phyloP scores from a whole-genome alignment of 2,113 vertebrate genomes.

The Lepus europaeus region DNA sequence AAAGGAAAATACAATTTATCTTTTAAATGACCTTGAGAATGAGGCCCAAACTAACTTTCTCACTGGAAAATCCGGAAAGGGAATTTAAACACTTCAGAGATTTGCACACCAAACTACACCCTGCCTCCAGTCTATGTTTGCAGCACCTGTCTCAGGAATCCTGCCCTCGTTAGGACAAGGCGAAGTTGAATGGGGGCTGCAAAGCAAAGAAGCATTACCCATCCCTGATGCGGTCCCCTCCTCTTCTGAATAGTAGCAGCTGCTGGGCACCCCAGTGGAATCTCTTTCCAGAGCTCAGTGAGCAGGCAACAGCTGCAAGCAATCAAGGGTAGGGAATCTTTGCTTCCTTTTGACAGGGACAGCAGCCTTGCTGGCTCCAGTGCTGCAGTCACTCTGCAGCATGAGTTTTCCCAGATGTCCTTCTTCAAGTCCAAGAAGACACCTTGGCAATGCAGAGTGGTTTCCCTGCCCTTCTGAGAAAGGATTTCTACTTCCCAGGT shows the following conservation, averaged over 20 bases:
- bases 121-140: background rate
- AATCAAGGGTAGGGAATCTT: background rate
- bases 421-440: conserved; percentile 13
- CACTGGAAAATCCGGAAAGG: conserved; percentile 29
- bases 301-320: background rate
- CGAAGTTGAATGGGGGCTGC: background rate
- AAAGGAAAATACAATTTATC: conserved; percentile 34
- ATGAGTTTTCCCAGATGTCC: background rate
- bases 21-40: conserved; percentile 49
- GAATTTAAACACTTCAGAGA: background rate
- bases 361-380: background rate
- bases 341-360: background rate
- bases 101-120: background rate
- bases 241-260: background rate
- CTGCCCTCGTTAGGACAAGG: background rate
- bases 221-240: background rate
- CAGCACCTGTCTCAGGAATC: background rate
- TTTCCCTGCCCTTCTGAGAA: background rate
- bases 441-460: background rate
- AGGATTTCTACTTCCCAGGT: background rate
- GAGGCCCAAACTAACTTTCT: conserved; percentile 39
- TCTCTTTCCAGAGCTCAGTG: background rate
- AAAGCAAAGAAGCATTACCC: background rate
- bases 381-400: background rate
- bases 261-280: background rate